A percentile compares a stretch with the other conserved stretches of the same genome.
Conservation (phyloP, 2,113 vertebrate genomes). For the Dipodomys spectabilis region DNA sequence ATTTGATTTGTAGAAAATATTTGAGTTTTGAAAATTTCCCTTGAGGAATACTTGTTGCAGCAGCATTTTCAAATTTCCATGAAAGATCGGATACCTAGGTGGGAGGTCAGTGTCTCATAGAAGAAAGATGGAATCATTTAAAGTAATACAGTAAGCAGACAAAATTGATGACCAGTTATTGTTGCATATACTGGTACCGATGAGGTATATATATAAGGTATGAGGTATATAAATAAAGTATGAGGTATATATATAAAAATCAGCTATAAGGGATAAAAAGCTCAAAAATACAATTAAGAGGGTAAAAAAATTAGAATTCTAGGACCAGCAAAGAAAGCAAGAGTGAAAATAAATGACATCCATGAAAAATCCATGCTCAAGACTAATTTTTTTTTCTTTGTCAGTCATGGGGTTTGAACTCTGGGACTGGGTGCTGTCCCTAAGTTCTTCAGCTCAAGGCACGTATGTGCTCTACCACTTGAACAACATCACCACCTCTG, state of each 20-base stretch:
- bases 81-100: background rate
- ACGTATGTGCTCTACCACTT: too few species aligned
- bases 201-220: background rate
- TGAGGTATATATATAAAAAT: too few species aligned
- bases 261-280: background rate
- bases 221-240: too few species aligned
- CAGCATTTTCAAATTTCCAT: background rate
- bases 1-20: background rate
- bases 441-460: too few species aligned
- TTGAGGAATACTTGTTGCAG: background rate
- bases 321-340: background rate
- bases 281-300: background rate
- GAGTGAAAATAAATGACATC: background rate
- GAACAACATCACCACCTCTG: too few species aligned
- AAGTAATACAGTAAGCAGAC: background rate
- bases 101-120: background rate
- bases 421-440: too few species aligned
- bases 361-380: background rate
- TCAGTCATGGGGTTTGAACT: too few species aligned
- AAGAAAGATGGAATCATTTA: background rate
- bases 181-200: background rate
- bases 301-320: background rate
- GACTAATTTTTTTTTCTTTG: too few species aligned
- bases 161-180: constrained; percentile 31
- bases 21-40: constrained; percentile 51